Percentiles rank a stretch among this genome's conserved stretches.
These are phyloP conservation scores for Phyto melanocephala DNA, from an alignment of 2,888 invertebrate genomes.

Conservation along the genomic window DNA sequence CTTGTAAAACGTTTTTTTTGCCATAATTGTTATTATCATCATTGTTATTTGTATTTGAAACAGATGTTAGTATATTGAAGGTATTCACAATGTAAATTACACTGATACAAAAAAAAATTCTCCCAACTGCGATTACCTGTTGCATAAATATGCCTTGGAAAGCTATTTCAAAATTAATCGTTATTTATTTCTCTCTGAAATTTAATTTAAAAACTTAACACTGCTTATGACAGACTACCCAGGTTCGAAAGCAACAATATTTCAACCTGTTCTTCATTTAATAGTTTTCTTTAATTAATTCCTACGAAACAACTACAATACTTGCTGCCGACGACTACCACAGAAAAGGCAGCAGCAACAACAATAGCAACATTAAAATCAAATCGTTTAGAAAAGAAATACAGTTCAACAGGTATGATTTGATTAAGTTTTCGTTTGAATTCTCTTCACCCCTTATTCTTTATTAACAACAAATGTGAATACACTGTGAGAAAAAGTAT, in stretches of 20 bases:
- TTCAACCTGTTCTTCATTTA: slow-evolving; percentile 46
- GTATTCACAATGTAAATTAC: too few species aligned
- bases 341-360: slow-evolving; percentile 1
- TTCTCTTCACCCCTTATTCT: not conserved
- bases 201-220: not conserved
- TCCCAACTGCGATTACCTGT: too few species aligned
- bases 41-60: not conserved
- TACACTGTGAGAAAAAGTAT: slow-evolving; percentile 17
- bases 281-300: not conserved
- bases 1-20: not conserved
- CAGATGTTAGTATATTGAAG: too few species aligned
- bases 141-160: not conserved
- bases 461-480: not conserved
- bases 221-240: slow-evolving; percentile 13
- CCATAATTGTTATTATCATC: not conserved
- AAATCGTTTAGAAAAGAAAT: slow-evolving; percentile 24
- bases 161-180: not conserved
- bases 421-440: slow-evolving; percentile 15
- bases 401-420: slow-evolving; percentile 52
- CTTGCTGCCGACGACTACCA: not conserved
- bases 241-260: slow-evolving; percentile 4
- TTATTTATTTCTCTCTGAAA: not conserved
- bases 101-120: too few species aligned
- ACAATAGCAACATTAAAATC: slow-evolving; percentile 7
- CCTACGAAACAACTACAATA: not conserved